These are phyloP conservation scores for Apamea sordens DNA, from an alignment of 2,888 invertebrate genomes.

Conservation along the genomic window DNA sequence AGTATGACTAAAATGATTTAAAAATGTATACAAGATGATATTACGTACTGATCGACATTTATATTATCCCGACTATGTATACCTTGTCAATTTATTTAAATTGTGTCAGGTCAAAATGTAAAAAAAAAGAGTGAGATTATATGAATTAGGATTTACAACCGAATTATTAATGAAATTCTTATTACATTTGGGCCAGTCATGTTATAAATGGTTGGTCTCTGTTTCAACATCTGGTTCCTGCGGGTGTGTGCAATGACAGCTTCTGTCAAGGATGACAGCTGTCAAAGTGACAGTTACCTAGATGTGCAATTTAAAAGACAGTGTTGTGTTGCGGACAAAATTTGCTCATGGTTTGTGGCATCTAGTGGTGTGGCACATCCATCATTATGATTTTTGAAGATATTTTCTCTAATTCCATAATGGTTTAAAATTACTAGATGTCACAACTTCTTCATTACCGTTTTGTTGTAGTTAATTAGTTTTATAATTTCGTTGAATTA, in stretches of 20 bases:
- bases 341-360: conserved; percentile 75
- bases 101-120: conserved; percentile 38
- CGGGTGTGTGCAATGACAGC: conserved; percentile 70
- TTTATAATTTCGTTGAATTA: conserved; percentile 68
- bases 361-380: conserved; percentile 40
- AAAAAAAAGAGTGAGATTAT: conserved; percentile 66
- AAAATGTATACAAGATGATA: conserved; percentile 56
- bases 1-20: conserved; percentile 49
- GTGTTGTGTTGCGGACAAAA: conserved; percentile 62
- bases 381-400: neutral
- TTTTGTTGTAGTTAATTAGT: conserved; percentile 59
- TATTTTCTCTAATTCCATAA: conserved; percentile 1
- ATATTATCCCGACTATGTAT: conserved; percentile 54
- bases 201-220: conserved; percentile 27
- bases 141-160: conserved; percentile 57
- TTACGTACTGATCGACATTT: conserved; percentile 60
- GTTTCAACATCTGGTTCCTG: conserved; percentile 37
- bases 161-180: conserved; percentile 61
- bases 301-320: conserved; percentile 75
- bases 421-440: conserved; percentile 13
- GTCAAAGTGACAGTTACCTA: conserved; percentile 68
- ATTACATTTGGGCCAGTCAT: conserved; percentile 33
- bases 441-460: conserved; percentile 37
- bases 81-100: conserved; percentile 54
- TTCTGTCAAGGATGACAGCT: conserved; percentile 63